A percentile compares a stretch with the other conserved stretches of the same genome.
phyloP scores from a whole-genome alignment of 2,888 invertebrate species.

The Phrixothrix hirtus region DNA sequence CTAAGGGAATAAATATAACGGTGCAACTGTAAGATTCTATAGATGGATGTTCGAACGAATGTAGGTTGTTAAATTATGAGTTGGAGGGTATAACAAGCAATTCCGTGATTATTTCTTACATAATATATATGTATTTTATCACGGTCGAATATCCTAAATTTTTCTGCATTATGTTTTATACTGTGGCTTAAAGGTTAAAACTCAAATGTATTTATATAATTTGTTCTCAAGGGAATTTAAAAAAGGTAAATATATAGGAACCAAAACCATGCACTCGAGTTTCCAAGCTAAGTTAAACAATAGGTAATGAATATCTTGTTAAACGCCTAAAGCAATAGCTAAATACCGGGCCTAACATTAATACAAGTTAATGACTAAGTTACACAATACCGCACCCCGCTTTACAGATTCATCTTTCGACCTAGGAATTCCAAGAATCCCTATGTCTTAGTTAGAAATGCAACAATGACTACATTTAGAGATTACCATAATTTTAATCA shows the following conservation, averaged over 20 bases:
- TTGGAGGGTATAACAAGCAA: not conserved
- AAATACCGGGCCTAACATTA: constrained; percentile 37
- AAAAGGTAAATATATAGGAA: too few species aligned
- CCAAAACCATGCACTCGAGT: not conserved
- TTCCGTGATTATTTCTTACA: not conserved
- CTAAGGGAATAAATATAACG: not conserved
- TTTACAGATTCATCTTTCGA: constrained; percentile 22
- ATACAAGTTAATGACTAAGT: constrained; percentile 39
- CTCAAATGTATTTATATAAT: too few species aligned
- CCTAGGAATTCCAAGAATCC: constrained; percentile 13
- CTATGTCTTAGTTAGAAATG: too few species aligned
- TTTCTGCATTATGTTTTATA: too few species aligned
- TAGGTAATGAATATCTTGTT: constrained; percentile 32
- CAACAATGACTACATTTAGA: too few species aligned
- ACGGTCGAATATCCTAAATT: too few species aligned
- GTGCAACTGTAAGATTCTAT: not conserved
- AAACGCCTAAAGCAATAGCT: constrained; percentile 29
- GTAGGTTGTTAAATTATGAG: constrained; percentile 2
- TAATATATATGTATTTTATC: too few species aligned
- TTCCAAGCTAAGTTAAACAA: constrained; percentile 23
- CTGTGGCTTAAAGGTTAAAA: too few species aligned
- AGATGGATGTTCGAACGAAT: not conserved
- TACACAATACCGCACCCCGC: constrained; percentile 34
- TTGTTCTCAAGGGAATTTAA: too few species aligned
- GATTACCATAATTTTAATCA: too few species aligned